These are phyloP conservation scores for Melipona beecheii DNA, from an alignment of 2,888 invertebrate genomes.

Conservation along the genomic window DNA sequence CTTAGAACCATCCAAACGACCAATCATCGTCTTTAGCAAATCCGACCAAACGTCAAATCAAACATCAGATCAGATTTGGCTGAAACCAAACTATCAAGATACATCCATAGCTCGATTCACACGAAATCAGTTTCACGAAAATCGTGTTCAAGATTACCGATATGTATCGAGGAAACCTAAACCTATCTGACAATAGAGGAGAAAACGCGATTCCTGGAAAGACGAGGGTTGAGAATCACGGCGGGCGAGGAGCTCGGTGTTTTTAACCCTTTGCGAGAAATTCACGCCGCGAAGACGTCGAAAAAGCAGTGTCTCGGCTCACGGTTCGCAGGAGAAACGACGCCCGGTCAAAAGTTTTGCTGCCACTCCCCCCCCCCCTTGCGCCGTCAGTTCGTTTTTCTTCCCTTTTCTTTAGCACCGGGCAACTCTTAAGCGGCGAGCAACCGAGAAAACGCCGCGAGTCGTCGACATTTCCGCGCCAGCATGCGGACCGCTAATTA, in stretches of 20 bases:
- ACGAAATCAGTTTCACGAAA: not conserved
- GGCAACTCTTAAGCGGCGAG: constrained; percentile 56
- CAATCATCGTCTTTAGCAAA: not conserved
- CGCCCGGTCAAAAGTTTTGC: constrained; percentile 59
- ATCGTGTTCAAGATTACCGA: not conserved
- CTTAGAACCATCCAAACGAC: not conserved
- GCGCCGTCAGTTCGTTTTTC: constrained; percentile 59
- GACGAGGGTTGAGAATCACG: constrained; percentile 66
- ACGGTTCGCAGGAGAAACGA: constrained; percentile 18
- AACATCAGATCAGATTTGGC: not conserved
- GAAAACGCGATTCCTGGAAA: constrained; percentile 1
- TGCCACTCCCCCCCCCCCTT: constrained; percentile 4
- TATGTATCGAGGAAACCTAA: not conserved
- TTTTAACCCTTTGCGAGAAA: constrained; percentile 71
- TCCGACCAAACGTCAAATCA: not conserved
- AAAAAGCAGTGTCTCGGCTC: constrained; percentile 53
- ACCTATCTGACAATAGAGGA: no score
- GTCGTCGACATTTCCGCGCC: constrained; percentile 49
- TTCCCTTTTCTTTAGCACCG: constrained; percentile 66
- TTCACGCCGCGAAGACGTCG: constrained; percentile 60
- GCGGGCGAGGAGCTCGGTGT: constrained; percentile 48
- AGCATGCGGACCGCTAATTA: constrained; percentile 71
- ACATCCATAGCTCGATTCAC: not conserved
- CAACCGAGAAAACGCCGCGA: constrained; percentile 62
- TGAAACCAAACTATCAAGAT: not conserved